Evolutionary conservation across 2,797 vertebrate genomes (phyloP).

Genomic region (Limnodromus scolopaceus): DNA sequence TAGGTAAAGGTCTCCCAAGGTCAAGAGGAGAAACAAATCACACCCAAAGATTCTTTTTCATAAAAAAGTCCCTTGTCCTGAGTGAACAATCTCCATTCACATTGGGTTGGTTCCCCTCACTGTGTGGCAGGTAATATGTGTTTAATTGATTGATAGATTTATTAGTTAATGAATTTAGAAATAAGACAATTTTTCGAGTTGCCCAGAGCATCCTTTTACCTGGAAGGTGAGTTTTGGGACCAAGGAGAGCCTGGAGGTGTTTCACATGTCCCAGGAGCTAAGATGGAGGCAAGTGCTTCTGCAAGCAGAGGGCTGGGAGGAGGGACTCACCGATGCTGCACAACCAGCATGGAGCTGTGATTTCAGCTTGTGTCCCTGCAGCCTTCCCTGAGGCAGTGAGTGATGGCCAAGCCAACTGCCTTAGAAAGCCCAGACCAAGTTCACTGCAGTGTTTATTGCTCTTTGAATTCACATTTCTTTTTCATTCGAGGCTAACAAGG

Average conservation of each 20-base stretch:
- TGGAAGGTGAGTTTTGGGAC: not conserved
- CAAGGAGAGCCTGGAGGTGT: not conserved
- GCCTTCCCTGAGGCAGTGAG: not conserved
- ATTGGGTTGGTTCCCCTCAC: not conserved
- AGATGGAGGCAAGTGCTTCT: not conserved
- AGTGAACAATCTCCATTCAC: not conserved
- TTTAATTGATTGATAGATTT: not conserved
- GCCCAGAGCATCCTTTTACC: not conserved
- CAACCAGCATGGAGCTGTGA: not conserved
- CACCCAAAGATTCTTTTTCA: not conserved
- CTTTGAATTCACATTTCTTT: not conserved
- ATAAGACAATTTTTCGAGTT: not conserved
- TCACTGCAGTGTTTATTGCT: not conserved
- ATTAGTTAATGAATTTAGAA: not conserved
- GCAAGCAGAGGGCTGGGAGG: not conserved
- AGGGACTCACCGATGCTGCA: not conserved
- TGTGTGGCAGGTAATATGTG: accelerated
- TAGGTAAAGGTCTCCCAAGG: constrained; percentile 64
- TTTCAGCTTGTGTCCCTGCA: not conserved
- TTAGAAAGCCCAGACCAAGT: not conserved
- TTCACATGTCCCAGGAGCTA: accelerated
- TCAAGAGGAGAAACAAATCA: constrained; percentile 30
- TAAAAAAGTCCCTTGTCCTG: not conserved
- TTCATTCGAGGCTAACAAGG: not conserved
- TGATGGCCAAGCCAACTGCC: accelerated